Evolutionary conservation across 2,888 invertebrate species (phyloP), one percentile per base, ranked within the genome.

Genomic region (Hermaeophaga mercurialis): DNA sequence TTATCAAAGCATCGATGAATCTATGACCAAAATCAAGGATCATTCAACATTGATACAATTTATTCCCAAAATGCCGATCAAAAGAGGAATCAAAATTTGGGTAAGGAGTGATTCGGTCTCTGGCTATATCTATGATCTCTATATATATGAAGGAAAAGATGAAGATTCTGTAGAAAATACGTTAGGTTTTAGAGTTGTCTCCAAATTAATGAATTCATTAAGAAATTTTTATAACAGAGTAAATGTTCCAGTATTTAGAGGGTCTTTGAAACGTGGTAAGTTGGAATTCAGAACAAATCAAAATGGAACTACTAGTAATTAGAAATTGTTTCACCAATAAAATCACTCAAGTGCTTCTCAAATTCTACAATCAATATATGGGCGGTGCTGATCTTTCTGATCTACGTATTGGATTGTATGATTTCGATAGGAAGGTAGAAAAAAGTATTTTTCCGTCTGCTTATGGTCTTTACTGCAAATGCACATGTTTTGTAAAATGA

Each of bases 1-100:
- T 3, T 41, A n/a, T 41, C 41, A 41, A 19, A 19, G 41, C 41
- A 41, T 18, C n/a, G 41, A 41, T 19, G 41, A 41, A 41, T 41
- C 41, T 3, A 41, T 41, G 41, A 19, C 22, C 6, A 41, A 41
- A 41, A 3, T 41, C 22, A 41, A 41, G 17, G 39, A 15, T 3
- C 39, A 9, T 39, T 39, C 39, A 9, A 12, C 41, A n/a, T 18
- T 41, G 11, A 19, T 18, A 4, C 8, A 18, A 28, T 18, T 4
- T 19, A 9, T 18, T 7, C 17, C 4, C 6, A 2, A 18, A 9
- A 19, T 18, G n/a, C 17, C 22, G 2, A 18, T 41, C 2, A n/a
- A 41, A 41, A 19, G 41, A 19, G 11, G 18, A 3, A 18, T 41
- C 2, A 41, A 41, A 19, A 41, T 41, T 39, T 39, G 39, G 15